Evolutionary conservation across 2,113 vertebrate genomes (phyloP).

Genomic region (Megaleporinus macrocephalus): DNA sequence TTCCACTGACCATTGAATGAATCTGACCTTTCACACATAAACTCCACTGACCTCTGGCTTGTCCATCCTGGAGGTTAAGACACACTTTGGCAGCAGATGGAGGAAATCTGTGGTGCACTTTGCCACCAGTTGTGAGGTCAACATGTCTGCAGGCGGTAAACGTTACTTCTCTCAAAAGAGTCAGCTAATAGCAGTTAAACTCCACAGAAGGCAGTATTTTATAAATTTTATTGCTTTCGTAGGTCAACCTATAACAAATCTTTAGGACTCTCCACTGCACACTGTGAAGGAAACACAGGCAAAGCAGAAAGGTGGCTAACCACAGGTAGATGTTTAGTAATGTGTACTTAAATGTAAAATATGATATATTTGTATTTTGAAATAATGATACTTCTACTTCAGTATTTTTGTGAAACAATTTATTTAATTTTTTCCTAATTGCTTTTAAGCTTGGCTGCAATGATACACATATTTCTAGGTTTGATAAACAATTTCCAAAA

Average conservation of each 20-base stretch:
- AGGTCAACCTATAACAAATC: conserved; percentile 17
- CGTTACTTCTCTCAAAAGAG: background rate
- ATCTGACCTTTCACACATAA: conserved; percentile 8
- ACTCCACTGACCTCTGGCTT: background rate
- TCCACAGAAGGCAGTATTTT: conserved; percentile 1
- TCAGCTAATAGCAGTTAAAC: conserved; percentile 14
- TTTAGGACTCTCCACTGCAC: background rate
- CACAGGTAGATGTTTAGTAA: no score
- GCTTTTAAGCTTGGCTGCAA: no score
- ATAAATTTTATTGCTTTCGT: background rate
- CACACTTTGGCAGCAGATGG: conserved; percentile 31
- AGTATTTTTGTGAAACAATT: no score
- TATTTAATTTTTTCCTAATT: no score
- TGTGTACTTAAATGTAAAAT: no score
- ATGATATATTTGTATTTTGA: no score
- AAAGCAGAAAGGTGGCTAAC: background rate
- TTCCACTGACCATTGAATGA: background rate
- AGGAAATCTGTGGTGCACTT: background rate
- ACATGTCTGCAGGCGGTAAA: conserved; percentile 4
- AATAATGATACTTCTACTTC: no score
- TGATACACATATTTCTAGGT: no score
- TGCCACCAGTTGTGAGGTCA: background rate
- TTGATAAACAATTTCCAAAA: no score
- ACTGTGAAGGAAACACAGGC: background rate
- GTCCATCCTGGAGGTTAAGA: background rate